Base-by-base conservation (phyloP, 2,888 invertebrate genomes). In the Agrenia bidenticulata region DNA sequence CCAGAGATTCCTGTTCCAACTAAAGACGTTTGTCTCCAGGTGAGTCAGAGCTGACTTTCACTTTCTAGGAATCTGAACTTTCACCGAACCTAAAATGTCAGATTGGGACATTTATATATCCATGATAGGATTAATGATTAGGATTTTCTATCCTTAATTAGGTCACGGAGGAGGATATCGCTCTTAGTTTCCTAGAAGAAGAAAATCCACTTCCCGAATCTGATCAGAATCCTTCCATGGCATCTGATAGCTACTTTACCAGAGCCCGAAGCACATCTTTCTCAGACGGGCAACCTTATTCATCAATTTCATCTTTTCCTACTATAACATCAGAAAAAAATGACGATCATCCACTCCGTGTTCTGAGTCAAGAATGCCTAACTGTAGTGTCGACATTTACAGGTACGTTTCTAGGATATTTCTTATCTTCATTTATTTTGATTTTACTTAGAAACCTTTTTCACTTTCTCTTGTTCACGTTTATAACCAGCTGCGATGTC, bases 331-430 rank as follows among this genome's bases (percentile, higher is more conserved):
- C 17, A 5, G 23, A 51, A 4, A 21, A 51, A 4, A 24, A 51
- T 55, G 77, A 76, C 50, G 90, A 90, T 78, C 94, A 94, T 83
- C 94, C 94, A 0, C 81, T 94, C 57, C 84, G 93, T 74, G 90
- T 93, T 76, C 84, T 94, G 49, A 94, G 94, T 78, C 91, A 93
- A 81, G 93, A 94, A 82, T 93, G 93, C 80, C 83, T 94, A 73
- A 93, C 93, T 5, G 88, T 92, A 21, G 91, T 93, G 9, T 93
- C 94, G 37, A 93, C 93, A 51, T 94, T 94, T 78, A 89, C 90
- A 15, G 91, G 90, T 83, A 23, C 51, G n/a, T 32, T 32, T 11
- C 5, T 32, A 32, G 4, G 32, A 32, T 7, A 32, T 32, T 32
- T 11, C 32, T 32, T 11, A 32, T 32, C 4, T 32, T 32, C 11